Evolutionary conservation across 1,140 invertebrate species (phyloP).

Genomic region (Saccostrea echinata): DNA sequence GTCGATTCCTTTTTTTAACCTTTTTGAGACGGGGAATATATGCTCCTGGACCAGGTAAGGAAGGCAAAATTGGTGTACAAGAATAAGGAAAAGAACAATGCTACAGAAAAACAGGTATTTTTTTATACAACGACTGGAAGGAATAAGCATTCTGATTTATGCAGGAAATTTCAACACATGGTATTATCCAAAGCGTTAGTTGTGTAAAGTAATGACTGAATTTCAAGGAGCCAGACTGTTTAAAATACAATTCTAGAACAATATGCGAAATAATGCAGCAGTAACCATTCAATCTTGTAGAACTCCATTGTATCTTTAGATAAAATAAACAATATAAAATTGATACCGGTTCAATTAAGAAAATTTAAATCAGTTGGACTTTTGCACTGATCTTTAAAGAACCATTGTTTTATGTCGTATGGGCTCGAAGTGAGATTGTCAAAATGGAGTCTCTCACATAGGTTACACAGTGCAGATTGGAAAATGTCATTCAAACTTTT

Average conservation of each 20-base stretch:
- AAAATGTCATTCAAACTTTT: conserved; percentile 39
- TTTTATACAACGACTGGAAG: not conserved
- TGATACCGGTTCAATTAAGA: not conserved
- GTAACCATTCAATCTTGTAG: not conserved
- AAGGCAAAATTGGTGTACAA: not conserved
- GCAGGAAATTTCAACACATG: not conserved
- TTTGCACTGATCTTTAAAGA: conserved; percentile 27
- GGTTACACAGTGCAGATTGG: conserved; percentile 48
- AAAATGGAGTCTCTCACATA: conserved; percentile 45
- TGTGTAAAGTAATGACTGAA: too few species aligned
- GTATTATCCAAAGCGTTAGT: too few species aligned
- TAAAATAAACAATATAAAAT: not conserved
- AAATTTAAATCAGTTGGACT: conserved; percentile 20
- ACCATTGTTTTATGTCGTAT: conserved; percentile 14
- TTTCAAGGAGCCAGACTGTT: not conserved
- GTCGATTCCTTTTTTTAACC: not conserved
- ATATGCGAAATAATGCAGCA: not conserved
- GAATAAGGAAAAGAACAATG: not conserved
- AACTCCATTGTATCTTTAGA: not conserved
- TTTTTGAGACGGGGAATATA: not conserved
- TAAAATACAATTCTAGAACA: not conserved
- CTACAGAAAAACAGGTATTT: not conserved
- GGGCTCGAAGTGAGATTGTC: not conserved
- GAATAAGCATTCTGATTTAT: not conserved
- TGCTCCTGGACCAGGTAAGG: not conserved